A percentile compares a stretch with the other conserved stretches of the same genome.
Conservation (phyloP, 2,888 invertebrate genomes). For the Lamellibrachia columna region DNA sequence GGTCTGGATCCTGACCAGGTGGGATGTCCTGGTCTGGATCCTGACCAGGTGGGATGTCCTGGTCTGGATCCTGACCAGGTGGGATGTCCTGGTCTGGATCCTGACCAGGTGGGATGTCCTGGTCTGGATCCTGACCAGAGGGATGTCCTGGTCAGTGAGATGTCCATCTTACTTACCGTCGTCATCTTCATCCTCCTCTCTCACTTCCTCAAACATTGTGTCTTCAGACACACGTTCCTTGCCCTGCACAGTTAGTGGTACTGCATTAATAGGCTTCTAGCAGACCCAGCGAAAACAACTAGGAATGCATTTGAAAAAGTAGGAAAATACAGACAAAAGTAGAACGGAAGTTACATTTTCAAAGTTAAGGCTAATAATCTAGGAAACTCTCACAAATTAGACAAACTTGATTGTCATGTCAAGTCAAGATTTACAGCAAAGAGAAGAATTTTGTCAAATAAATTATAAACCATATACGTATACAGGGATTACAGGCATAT, state of each 20-base stretch:
- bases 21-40: not conserved
- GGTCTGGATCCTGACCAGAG: not conserved
- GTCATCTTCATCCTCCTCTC: conserved; percentile 22
- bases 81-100: not conserved
- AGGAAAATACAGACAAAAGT: not conserved
- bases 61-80: not conserved
- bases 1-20: no score
- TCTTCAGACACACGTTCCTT: not conserved
- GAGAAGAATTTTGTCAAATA: no score
- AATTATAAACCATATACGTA: no score
- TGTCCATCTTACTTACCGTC: not conserved
- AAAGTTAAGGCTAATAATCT: no score
- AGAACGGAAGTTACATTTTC: no score
- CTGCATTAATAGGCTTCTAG: no score
- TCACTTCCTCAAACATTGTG: conserved; percentile 21
- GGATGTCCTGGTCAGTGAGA: not conserved
- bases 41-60: not conserved
- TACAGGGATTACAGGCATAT: no score
- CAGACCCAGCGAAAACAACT: no score
- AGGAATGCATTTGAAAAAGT: not conserved
- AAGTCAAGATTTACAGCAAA: no score
- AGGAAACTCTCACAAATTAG: no score
- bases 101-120: not conserved
- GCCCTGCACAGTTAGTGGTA: not conserved
- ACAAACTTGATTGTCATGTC: no score